These are phyloP conservation scores for Stigmatopora argus DNA, from an alignment of 2,113 vertebrate genomes.

Conservation along the genomic window DNA sequence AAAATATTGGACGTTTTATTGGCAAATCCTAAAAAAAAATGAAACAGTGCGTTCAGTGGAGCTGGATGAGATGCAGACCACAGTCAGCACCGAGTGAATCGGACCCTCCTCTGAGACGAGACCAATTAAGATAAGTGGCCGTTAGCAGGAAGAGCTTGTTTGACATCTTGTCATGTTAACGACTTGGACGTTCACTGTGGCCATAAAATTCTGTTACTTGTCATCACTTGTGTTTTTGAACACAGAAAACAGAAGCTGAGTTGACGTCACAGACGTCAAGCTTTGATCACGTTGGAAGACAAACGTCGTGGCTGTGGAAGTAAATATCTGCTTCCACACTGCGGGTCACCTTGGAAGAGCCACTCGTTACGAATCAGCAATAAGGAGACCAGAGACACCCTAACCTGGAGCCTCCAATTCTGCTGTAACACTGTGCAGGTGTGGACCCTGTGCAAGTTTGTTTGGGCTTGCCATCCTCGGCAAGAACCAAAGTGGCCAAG, in stretches of 20 bases:
- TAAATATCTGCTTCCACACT: not conserved
- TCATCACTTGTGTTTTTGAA: constrained; percentile 29
- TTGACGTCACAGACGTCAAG: constrained; percentile 21
- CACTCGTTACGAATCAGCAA: constrained; percentile 14
- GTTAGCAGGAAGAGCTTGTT: constrained; percentile 73
- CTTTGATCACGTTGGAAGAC: not conserved
- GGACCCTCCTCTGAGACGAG: constrained; percentile 62
- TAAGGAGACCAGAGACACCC: constrained; percentile 11
- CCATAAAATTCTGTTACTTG: constrained; percentile 40
- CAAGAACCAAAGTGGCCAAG: constrained; percentile 73
- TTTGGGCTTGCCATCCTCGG: constrained; percentile 78
- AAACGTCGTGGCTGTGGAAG: not conserved
- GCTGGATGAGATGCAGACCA: constrained; percentile 65
- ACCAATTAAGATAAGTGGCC: constrained; percentile 74
- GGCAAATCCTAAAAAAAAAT: constrained; percentile 41
- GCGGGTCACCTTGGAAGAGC: not conserved
- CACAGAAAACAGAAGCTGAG: not conserved
- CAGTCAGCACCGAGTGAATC: constrained; percentile 19
- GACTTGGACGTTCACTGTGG: constrained; percentile 55
- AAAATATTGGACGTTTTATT: constrained; percentile 9
- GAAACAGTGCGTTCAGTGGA: constrained; percentile 45
- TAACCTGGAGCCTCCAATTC: constrained; percentile 25
- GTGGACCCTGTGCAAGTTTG: constrained; percentile 74
- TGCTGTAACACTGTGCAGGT: constrained; percentile 82
- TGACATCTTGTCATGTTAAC: constrained; percentile 74